Base-by-base conservation (phyloP, 2,797 vertebrate species). In the Anguilla megastoma region DNA sequence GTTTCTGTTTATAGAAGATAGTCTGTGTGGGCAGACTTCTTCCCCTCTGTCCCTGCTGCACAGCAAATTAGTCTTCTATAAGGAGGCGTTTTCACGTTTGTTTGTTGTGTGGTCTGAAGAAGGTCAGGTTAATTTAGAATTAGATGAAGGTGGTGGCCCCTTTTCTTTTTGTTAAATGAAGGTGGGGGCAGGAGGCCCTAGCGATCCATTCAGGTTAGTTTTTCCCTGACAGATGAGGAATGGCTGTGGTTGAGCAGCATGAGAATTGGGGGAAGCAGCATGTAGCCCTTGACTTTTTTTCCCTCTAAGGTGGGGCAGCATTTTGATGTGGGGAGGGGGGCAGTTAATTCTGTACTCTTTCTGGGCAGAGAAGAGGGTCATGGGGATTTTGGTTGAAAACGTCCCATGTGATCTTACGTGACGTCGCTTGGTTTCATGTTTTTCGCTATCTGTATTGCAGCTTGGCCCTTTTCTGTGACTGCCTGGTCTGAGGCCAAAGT, bases 1-100 rank as follows among this genome's bases (percentile, higher is more conserved):
- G 87, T 74, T 85, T 16, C 80, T 84, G 79, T 84, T 80, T 74
- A 52, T 52, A 48, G 24, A 83, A 87, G n/a, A 30, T 16, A 1
- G 27, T 48, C 27, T 84, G 48, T n/a, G 45, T 84, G 76, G 76
- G 41, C 27, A 80, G 36, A 41, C 9, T 48, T 8, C 21, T 48
- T 1, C 21, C 36, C 14, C 76, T 50, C 74, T 45, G 14, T 18
- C 36, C 74, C 14, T 18, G n/a, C 4, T 41, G 33, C 9, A 18
- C 33, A 79, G 30, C 41, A 45, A 79, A 41, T 36, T 79, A 10
- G 9, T 71, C 27, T 71, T 71, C 10, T 33, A 3, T 71, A 2
- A 33, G 2, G 60, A 60, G 63, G 7, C 5, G 8, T 69, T 69
- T 69, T 69, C 21, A 69, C 63, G n/a, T n/a, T n/a, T 69, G n/a